phyloP scores from a whole-genome alignment of 2,888 invertebrate species.

The Autographa gamma region DNA sequence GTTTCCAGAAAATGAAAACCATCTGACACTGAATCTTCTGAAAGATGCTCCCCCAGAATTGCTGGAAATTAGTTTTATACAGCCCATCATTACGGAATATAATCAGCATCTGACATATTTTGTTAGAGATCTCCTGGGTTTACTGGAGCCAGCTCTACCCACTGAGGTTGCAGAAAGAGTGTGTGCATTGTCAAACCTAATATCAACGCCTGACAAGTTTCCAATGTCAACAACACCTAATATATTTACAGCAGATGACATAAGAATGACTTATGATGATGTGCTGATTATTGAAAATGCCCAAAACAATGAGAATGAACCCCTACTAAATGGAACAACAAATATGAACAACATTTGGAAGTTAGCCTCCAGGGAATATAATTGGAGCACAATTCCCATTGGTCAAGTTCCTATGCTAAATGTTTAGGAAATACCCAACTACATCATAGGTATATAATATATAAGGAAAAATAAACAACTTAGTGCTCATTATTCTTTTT shows the following conservation, averaged over 20 bases:
- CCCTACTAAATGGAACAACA: constrained; percentile 35
- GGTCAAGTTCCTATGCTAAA: constrained; percentile 82
- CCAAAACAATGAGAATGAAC: constrained; percentile 27
- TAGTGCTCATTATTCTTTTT: constrained; percentile 80
- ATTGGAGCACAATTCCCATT: constrained; percentile 86
- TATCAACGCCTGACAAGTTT: constrained; percentile 74
- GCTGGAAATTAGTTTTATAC: constrained; percentile 73
- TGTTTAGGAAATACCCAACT: constrained; percentile 21
- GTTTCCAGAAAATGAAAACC: constrained; percentile 76
- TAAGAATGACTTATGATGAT: constrained; percentile 60
- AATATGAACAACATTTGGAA: constrained; percentile 73
- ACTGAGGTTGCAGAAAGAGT: constrained; percentile 65
- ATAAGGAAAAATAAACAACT: constrained; percentile 57
- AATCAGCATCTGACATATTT: constrained; percentile 80
- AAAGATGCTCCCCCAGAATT: constrained; percentile 76
- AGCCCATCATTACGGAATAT: constrained; percentile 78
- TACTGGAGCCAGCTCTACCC: constrained; percentile 76
- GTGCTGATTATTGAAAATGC: constrained; percentile 49
- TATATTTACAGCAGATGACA: constrained; percentile 84
- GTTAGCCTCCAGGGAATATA: constrained; percentile 66
- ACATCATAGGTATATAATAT: not conserved
- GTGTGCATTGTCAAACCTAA: constrained; percentile 75
- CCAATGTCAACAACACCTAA: constrained; percentile 62
- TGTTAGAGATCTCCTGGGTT: constrained; percentile 71
- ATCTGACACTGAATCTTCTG: constrained; percentile 74